Conservation (phyloP, 2,888 invertebrate species). For the Frankliniella fusca region DNA sequence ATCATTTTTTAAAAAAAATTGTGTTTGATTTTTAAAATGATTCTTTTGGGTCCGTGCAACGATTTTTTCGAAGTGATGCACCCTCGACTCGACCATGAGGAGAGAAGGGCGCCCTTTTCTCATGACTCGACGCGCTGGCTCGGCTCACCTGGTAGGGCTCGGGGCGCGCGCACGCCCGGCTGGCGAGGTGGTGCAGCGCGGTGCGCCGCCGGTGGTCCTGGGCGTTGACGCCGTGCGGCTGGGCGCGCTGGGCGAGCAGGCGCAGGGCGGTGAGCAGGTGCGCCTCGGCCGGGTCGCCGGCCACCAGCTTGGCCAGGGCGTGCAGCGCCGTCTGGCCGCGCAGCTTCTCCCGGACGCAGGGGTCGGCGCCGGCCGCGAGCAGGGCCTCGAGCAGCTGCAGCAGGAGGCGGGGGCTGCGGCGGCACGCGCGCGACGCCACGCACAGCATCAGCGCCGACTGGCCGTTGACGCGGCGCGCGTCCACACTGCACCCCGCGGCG, state of each 20-base stretch:
- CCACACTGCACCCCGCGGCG: neutral
- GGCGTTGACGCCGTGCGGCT: constrained; percentile 16
- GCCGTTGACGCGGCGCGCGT: constrained; percentile 23
- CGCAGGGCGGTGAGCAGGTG: constrained; percentile 13
- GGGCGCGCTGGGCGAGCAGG: neutral
- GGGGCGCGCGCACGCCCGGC: neutral
- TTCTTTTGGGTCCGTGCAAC: too few relatives aligned
- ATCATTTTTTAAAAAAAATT: too few relatives aligned
- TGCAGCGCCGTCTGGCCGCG: constrained; percentile 24
- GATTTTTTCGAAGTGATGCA: too few relatives aligned
- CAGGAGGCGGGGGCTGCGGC: constrained; percentile 5
- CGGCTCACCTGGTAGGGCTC: constrained; percentile 18
- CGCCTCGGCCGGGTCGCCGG: neutral
- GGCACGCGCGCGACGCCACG: neutral
- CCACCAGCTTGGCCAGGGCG: constrained; percentile 23
- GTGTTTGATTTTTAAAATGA: too few relatives aligned
- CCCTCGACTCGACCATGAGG: too few relatives aligned
- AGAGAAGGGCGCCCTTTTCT: too few relatives aligned
- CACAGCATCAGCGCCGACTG: constrained; percentile 15
- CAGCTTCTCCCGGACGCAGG: constrained; percentile 45
- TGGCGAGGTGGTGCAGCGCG: constrained; percentile 17
- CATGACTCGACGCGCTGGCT: too few relatives aligned
- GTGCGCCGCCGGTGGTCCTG: constrained; percentile 20
- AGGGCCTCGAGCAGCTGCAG: constrained; percentile 43
- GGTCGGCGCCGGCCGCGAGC: constrained; percentile 45